Evolutionary conservation across 2,797 vertebrate species (phyloP).

Genomic region (Danio tinwini): DNA sequence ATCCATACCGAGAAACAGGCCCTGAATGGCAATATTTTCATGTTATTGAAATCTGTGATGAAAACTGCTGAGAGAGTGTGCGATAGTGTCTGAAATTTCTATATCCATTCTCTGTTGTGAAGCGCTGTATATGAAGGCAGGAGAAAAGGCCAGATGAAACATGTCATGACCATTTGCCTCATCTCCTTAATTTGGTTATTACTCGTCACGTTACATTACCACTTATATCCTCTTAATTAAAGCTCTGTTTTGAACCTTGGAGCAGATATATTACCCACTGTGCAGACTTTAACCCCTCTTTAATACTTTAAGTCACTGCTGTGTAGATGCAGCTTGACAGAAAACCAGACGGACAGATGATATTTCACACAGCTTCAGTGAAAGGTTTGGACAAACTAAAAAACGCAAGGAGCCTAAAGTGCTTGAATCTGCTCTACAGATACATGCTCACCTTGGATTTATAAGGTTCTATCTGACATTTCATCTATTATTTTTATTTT

Average conservation of each 20-base stretch:
- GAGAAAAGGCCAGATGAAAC: background rate
- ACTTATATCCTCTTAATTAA: slow-evolving; percentile 1
- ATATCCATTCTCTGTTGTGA: background rate
- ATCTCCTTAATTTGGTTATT: background rate
- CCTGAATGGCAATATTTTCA: slow-evolving; percentile 46
- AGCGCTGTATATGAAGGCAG: background rate
- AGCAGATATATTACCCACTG: background rate
- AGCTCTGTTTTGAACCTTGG: slow-evolving; percentile 17
- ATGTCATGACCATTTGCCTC: background rate
- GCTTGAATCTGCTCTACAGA: no score
- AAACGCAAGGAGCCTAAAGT: background rate
- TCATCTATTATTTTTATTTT: no score
- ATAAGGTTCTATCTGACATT: no score
- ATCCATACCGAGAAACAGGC: slow-evolving; percentile 14
- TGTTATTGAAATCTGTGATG: slow-evolving; percentile 19
- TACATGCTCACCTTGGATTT: no score
- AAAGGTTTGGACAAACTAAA: background rate
- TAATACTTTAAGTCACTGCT: background rate
- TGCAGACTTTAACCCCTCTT: background rate
- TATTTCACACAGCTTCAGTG: background rate
- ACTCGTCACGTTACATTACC: background rate
- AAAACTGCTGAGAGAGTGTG: background rate
- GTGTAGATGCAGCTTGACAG: background rate
- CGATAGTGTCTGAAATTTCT: background rate
- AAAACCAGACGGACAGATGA: background rate